These are phyloP conservation scores for Alviniconcha strummeri DNA, from an alignment of 2,888 invertebrate genomes.

Conservation along the genomic window DNA sequence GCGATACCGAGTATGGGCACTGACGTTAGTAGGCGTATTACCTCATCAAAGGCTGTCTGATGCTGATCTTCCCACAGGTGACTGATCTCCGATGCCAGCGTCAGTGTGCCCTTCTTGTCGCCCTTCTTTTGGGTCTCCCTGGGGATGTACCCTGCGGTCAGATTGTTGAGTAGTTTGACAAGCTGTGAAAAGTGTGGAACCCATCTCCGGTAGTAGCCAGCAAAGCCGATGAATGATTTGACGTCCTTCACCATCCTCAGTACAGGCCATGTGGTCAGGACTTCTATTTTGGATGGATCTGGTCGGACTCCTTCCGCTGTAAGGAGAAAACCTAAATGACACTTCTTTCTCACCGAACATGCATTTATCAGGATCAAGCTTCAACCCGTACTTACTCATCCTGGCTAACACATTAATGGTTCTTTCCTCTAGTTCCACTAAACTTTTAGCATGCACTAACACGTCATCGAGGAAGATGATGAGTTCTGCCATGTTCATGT, in stretches of 20 bases:
- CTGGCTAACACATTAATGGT: not conserved
- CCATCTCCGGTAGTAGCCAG: conserved; percentile 25
- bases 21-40: conserved; percentile 1
- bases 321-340: conserved; percentile 5
- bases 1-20: conserved; percentile 3
- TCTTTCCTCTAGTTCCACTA: not conserved
- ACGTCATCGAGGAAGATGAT: conserved; percentile 27
- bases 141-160: too few species aligned
- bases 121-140: too few species aligned
- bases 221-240: conserved; percentile 14
- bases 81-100: too few species aligned
- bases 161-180: too few species aligned
- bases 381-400: not conserved
- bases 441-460: not conserved
- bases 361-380: conserved; percentile 26
- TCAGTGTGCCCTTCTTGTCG: too few species aligned
- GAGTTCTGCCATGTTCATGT: too few species aligned
- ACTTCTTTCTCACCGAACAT: conserved; percentile 7
- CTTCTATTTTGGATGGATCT: not conserved
- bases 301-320: conserved; percentile 6
- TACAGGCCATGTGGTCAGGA: not conserved
- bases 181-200: too few species aligned
- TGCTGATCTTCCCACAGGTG: conserved; percentile 22
- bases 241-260: conserved; percentile 9
- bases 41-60: conserved; percentile 12